These are phyloP conservation scores for Hydrolagus colliei DNA, from an alignment of 2,797 vertebrate genomes.

Conservation along the genomic window DNA sequence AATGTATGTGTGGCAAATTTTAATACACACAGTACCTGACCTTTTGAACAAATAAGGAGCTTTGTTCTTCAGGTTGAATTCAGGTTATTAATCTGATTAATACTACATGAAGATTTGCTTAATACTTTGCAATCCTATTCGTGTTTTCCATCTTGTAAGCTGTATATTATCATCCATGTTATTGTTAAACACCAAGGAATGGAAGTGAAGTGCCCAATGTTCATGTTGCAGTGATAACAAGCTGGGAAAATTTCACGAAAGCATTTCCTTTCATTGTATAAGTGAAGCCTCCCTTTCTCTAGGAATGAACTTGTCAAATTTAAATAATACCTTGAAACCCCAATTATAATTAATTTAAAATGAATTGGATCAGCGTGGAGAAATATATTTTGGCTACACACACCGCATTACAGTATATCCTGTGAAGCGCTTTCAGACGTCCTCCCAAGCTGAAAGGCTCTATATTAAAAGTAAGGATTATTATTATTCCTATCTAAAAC, in stretches of 20 bases:
- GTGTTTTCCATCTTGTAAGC: slow-evolving; percentile 18
- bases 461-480: no score
- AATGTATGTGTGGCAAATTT: not conserved
- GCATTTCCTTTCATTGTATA: not conserved
- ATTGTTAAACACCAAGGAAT: slow-evolving; percentile 15
- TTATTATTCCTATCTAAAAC: no score
- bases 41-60: not conserved
- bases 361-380: no score
- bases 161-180: not conserved
- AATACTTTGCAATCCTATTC: not conserved
- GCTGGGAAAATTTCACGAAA: not conserved
- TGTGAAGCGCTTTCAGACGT: no score
- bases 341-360: no score
- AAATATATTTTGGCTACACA: no score
- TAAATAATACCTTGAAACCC: not conserved
- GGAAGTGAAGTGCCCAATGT: not conserved
- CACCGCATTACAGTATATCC: no score
- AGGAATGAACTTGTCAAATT: not conserved
- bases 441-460: no score
- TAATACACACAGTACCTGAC: not conserved
- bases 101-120: not conserved
- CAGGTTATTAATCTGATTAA: not conserved
- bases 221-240: not conserved
- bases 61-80: not conserved
- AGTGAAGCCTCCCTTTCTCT: not conserved